Evolutionary conservation across 2,888 invertebrate species (phyloP).

Genomic region (Micropterix aruncella): DNA sequence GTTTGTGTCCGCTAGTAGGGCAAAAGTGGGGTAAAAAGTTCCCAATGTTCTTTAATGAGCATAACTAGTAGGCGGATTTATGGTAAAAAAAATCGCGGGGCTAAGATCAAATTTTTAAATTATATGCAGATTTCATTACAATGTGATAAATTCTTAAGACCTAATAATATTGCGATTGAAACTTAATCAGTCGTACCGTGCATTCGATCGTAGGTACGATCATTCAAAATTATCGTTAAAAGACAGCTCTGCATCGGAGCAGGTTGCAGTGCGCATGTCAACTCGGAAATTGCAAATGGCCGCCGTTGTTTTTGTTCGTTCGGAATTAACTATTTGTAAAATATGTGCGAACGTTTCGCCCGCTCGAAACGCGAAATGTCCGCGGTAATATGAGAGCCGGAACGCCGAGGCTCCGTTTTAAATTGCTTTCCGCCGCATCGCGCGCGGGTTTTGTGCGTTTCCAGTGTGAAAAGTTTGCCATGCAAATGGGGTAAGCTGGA

Average conservation of each 20-base stretch:
- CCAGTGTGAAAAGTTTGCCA: slow-evolving; percentile 56
- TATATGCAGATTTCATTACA: no score
- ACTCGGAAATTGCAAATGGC: slow-evolving; percentile 93
- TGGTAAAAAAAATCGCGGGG: no score
- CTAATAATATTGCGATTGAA: no score
- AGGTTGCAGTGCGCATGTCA: slow-evolving; percentile 51
- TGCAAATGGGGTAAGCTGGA: slow-evolving; percentile 59
- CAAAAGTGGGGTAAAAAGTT: no score
- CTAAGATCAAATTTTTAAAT: no score
- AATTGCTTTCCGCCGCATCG: slow-evolving; percentile 37
- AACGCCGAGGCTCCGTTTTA: slow-evolving; percentile 34
- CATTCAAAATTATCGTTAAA: slow-evolving; percentile 24
- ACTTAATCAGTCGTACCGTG: no score
- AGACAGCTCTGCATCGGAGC: slow-evolving; percentile 31
- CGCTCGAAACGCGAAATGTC: slow-evolving; percentile 42
- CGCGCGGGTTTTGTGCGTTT: slow-evolving; percentile 34
- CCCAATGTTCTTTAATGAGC: no score
- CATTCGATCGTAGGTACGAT: no score
- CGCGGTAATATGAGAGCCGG: slow-evolving; percentile 37
- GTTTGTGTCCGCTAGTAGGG: no score
- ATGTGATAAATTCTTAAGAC: no score
- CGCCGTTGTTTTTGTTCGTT: slow-evolving; percentile 98
- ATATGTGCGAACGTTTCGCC: slow-evolving; percentile 52
- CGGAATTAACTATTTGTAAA: slow-evolving; percentile 62
- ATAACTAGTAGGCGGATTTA: no score